A percentile compares a stretch with the other conserved stretches of the same genome.
Conservation (phyloP, 2,113 vertebrate species). For the Erythrocercus mccallii region DNA sequence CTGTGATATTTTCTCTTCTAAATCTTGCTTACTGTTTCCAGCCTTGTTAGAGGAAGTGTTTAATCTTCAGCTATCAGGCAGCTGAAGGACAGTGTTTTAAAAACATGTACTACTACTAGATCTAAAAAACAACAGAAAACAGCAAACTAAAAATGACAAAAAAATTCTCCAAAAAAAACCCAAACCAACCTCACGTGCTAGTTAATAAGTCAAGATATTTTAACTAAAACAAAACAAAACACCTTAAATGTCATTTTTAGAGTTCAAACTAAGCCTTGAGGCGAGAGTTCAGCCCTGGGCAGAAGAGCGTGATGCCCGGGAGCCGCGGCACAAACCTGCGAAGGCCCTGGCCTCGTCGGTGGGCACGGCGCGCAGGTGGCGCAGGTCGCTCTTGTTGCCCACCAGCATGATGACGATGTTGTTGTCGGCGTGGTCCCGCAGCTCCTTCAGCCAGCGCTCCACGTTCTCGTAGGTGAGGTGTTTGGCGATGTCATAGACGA, state of each 20-base stretch:
- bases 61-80: not conserved
- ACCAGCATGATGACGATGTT: constrained; percentile 98
- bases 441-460: constrained; percentile 96
- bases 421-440: constrained; percentile 94
- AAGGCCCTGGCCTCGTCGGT: constrained; percentile 93
- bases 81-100: not conserved
- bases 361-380: constrained; percentile 91
- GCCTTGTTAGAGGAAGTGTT: not conserved
- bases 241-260: not conserved
- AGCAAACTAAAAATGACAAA: not conserved
- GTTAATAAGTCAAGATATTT: not conserved
- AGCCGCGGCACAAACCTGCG: constrained; percentile 74
- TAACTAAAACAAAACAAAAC: not conserved
- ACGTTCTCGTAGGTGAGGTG: constrained; percentile 95
- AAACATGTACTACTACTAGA: not conserved
- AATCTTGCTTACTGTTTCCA: not conserved
- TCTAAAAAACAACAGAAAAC: not conserved
- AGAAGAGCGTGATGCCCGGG: not conserved
- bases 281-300: not conserved
- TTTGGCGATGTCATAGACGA: constrained; percentile 96
- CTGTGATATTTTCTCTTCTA: not conserved
- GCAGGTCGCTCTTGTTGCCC: constrained; percentile 95
- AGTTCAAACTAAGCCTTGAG: not conserved
- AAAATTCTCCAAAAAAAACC: not conserved
- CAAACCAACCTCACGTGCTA: not conserved